A percentile compares a stretch with the other conserved stretches of the same genome.
phyloP scores from a whole-genome alignment of 2,113 vertebrate species.

The Percina caprodes region DNA sequence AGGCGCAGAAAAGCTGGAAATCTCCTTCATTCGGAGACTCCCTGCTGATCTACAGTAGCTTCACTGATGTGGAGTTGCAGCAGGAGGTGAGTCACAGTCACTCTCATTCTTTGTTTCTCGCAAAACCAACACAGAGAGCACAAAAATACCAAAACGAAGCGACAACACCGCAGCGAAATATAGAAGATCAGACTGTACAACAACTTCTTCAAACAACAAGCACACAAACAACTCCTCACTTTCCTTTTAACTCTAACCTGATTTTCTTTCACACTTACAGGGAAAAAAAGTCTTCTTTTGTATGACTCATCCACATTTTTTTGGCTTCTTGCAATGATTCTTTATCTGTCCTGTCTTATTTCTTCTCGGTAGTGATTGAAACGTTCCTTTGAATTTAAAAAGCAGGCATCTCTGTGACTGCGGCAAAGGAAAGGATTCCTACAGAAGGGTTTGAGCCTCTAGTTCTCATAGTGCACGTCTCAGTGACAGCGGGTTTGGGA shows the following conservation, averaged over 20 bases:
- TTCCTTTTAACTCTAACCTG: background rate
- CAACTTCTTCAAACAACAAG: conserved; percentile 1
- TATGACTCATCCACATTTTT: conserved; percentile 20
- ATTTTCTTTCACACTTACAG: background rate
- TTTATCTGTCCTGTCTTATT: conserved; percentile 24
- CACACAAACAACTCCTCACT: conserved; percentile 1
- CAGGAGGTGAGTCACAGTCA: conserved; percentile 21
- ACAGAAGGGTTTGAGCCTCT: background rate
- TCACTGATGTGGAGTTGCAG: conserved; percentile 22
- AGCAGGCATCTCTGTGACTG: background rate
- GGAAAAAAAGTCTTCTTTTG: background rate
- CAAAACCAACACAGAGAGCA: background rate
- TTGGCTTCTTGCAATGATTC: background rate
- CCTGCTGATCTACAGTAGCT: conserved; percentile 21
- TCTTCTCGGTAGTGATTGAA: conserved; percentile 30
- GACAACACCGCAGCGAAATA: background rate
- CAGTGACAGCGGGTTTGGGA: background rate
- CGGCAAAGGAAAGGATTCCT: conserved; percentile 10
- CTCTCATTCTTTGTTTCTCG: background rate
- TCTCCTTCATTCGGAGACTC: conserved; percentile 12
- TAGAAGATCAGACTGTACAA: conserved; percentile 21
- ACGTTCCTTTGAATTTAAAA: conserved; percentile 39
- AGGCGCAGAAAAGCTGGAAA: background rate
- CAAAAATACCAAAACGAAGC: conserved; percentile 9
- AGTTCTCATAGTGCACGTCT: too few relatives aligned